A percentile compares a stretch with the other conserved stretches of the same genome.
These are phyloP conservation scores for Falco berigora DNA, from an alignment of 2,797 vertebrate species.

Conservation along the genomic window DNA sequence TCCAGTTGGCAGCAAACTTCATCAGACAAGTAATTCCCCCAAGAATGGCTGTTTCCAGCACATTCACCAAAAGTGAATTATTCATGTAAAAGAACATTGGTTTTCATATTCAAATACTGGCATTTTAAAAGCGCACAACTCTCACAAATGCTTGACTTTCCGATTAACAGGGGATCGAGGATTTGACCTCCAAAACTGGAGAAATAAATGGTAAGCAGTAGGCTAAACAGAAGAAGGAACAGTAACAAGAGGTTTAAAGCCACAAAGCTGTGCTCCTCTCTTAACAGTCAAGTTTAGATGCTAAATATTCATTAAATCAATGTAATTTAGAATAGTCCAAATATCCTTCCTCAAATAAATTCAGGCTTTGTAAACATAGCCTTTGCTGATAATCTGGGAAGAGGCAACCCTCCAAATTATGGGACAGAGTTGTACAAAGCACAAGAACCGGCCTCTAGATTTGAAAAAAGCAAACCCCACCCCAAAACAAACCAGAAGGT, in stretches of 20 bases:
- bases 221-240: neutral
- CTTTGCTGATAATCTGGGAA: neutral
- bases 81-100: neutral
- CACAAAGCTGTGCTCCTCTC: neutral
- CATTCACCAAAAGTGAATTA: neutral
- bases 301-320: neutral
- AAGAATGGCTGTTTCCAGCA: neutral
- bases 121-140: neutral
- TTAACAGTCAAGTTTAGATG: neutral
- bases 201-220: neutral
- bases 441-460: neutral
- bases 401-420: neutral
- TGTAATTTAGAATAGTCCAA: neutral
- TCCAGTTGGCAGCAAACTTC: neutral
- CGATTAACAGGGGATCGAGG: neutral
- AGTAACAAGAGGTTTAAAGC: neutral
- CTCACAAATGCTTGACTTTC: neutral
- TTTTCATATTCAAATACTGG: neutral
- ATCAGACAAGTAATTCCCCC: neutral
- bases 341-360: neutral
- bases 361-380: neutral
- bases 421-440: neutral
- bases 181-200: neutral
- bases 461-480: neutral
- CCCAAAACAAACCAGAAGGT: neutral